Percentiles rank a stretch among this genome's conserved stretches.
These are phyloP conservation scores for Tholera decimalis DNA, from an alignment of 2,888 invertebrate species.

Conservation along the genomic window DNA sequence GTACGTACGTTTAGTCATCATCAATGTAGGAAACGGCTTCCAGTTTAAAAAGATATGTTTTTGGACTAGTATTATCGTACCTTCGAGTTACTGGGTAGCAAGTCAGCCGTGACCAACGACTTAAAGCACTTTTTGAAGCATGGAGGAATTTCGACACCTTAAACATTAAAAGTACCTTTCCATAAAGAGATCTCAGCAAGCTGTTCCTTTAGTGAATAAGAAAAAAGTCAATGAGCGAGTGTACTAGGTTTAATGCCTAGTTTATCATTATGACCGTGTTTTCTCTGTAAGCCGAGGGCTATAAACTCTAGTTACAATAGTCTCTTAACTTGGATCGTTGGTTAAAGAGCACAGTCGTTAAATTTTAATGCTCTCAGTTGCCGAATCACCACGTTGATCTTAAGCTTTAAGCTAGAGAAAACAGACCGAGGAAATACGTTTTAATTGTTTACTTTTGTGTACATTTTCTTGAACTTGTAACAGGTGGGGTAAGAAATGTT, in stretches of 20 bases:
- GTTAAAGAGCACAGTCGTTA: slow-evolving; percentile 22
- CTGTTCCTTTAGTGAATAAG: no score
- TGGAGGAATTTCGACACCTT: no score
- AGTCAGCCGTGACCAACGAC: no score
- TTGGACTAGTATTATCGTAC: no score
- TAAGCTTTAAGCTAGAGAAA: slow-evolving; percentile 25
- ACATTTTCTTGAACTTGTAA: slow-evolving; percentile 7
- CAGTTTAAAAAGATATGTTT: no score
- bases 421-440: slow-evolving; percentile 13
- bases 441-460: slow-evolving; percentile 17
- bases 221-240: neutral
- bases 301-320: slow-evolving; percentile 41
- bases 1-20: no score
- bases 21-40: no score
- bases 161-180: neutral
- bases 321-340: slow-evolving; percentile 34
- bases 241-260: neutral
- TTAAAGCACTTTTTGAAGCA: no score
- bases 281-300: slow-evolving; percentile 13
- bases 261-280: slow-evolving; percentile 27
- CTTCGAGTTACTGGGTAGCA: no score
- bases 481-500: slow-evolving; percentile 1
- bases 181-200: no score
- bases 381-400: slow-evolving; percentile 39
- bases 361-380: slow-evolving; percentile 52